Base-by-base conservation (phyloP, 2,888 invertebrate species). In the Coronaproctus castanopsis region DNA sequence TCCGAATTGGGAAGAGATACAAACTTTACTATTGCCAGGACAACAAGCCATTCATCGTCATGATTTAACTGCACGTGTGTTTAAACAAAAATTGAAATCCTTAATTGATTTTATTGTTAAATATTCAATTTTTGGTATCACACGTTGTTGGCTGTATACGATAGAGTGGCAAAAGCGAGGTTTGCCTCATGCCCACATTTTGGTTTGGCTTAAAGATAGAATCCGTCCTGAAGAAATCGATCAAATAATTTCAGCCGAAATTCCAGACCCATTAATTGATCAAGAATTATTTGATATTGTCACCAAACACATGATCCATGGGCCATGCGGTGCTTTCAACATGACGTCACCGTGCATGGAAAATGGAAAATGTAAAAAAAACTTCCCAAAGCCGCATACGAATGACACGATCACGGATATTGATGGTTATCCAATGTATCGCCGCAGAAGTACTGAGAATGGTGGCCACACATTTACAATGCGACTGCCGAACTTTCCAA, bases 301-400 rank as follows among this genome's bases (percentile, higher is more conserved):
- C 52, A 68, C 62, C 3, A 69, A 64, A 62, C 65, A 70, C 58
- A 74, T 73, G 70, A 66, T 70, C 54, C 72, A 74, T 68, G 72
- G 72, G 36, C 72, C 73, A 57, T 72, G 72, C 65, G 72, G 71
- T 59, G 60, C 55, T 52, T 57, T 68, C 18, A 71, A 60, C 63
- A 54, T 57, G 22, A 50, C 18, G 14, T 63, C 62, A 23, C 61
- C 62, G 8, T 62, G 62, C 58, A 61, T 64, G 62, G 24, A 36
- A 10, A 52, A 63, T 23, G 61, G 63, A 20, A 62, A 59, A 48
- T 64, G 63, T 36, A 59, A 63, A 5, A 67, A 67, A 58, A 62
- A 61, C 21, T 68, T 65, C 62, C 67, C 67, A 59, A 61, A 66
- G 56, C 51, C 20, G 36, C 65, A 68, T 3, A 53, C 58, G 22